These are phyloP conservation scores for Microcebus griseorufus DNA, from an alignment of 2,113 vertebrate species.

Conservation along the genomic window DNA sequence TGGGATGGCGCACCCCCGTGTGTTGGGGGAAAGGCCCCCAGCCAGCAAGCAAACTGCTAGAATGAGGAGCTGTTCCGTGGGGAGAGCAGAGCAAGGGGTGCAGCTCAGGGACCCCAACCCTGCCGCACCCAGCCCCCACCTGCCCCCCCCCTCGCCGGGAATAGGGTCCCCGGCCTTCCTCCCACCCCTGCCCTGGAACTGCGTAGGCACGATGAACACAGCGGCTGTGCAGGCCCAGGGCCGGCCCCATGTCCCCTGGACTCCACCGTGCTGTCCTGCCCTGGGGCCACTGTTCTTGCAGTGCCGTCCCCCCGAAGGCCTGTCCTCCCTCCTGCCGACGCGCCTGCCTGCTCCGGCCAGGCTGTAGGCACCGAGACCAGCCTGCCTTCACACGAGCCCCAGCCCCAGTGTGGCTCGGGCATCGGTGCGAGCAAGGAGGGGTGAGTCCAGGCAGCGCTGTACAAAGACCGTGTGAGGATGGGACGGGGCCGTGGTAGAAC, in stretches of 20 bases:
- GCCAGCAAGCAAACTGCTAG: too few species aligned
- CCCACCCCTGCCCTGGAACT: not conserved
- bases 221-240: not conserved
- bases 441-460: not conserved
- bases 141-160: not conserved
- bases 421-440: fast-evolving
- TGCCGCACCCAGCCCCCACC: too few species aligned
- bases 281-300: not conserved
- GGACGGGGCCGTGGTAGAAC: too few species aligned
- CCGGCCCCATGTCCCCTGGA: too few species aligned
- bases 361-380: fast-evolving
- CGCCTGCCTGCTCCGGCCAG: not conserved
- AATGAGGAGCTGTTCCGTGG: too few species aligned
- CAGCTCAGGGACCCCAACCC: not conserved
- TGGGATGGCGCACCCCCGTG: too few species aligned
- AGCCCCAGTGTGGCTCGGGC: fast-evolving
- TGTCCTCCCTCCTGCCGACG: not conserved
- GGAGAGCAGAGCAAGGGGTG: too few species aligned
- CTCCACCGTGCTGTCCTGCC: fast-evolving
- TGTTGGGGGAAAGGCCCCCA: too few species aligned
- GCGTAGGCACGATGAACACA: too few species aligned
- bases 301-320: not conserved
- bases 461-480: fast-evolving
- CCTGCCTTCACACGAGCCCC: not conserved
- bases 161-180: not conserved